Conservation (phyloP, 2,888 invertebrate species). For the Chrysodeixis includens region DNA sequence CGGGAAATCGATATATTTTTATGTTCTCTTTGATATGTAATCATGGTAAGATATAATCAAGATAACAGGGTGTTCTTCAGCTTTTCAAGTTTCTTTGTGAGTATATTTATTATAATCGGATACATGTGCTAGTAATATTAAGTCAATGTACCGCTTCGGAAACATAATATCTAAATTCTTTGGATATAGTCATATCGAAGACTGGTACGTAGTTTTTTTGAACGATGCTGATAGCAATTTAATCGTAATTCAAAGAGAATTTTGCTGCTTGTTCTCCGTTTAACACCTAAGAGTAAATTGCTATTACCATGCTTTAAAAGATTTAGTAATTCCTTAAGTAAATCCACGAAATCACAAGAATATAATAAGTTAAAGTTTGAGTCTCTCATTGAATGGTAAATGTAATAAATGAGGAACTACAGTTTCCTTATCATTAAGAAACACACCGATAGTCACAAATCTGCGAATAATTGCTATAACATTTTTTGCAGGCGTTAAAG, state of each 20-base stretch:
- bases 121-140: constrained; percentile 22
- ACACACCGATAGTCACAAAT: background rate
- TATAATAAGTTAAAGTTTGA: background rate
- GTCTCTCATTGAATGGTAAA: background rate
- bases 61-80: constrained; percentile 44
- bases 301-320: background rate
- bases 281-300: background rate
- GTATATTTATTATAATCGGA: constrained; percentile 35
- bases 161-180: background rate
- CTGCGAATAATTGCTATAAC: constrained; percentile 27
- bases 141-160: background rate
- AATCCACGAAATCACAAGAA: background rate
- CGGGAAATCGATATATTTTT: constrained; percentile 10
- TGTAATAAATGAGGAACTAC: background rate
- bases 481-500: constrained; percentile 25
- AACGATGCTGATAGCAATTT: constrained; percentile 3
- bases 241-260: background rate
- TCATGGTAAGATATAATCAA: constrained; percentile 9
- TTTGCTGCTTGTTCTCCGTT: background rate
- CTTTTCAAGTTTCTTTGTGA: constrained; percentile 38
- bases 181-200: background rate
- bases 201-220: background rate
- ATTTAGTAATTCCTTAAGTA: too few relatives aligned
- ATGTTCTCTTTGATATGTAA: constrained; percentile 7
- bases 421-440: background rate